Conservation (phyloP, 2,888 invertebrate species). For the Thymelicus sylvestris region DNA sequence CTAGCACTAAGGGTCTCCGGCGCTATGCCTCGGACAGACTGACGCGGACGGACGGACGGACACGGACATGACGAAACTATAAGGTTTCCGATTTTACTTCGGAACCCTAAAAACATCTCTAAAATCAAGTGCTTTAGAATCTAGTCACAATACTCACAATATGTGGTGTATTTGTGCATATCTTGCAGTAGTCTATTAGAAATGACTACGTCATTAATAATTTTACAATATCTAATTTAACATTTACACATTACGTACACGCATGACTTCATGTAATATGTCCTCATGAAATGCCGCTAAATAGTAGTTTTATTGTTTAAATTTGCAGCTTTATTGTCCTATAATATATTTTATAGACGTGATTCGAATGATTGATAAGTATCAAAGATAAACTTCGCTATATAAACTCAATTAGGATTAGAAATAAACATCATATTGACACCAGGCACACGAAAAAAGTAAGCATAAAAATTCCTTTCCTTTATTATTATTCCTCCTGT, state of each 20-base stretch:
- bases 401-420: not conserved
- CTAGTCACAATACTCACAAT: too few relatives aligned
- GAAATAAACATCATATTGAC: not conserved
- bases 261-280: not conserved
- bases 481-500: not conserved
- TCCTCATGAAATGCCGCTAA: not conserved
- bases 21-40: too few relatives aligned
- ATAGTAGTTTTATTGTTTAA: not conserved
- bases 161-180: too few relatives aligned
- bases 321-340: not conserved
- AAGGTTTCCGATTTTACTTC: too few relatives aligned
- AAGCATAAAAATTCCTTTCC: not conserved
- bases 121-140: too few relatives aligned
- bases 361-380: not conserved
- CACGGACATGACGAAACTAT: too few relatives aligned
- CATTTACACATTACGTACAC: not conserved
- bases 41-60: too few relatives aligned
- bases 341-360: not conserved
- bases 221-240: too few relatives aligned
- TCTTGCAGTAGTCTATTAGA: too few relatives aligned
- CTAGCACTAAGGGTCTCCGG: too few relatives aligned
- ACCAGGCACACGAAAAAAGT: not conserved
- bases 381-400: not conserved
- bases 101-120: too few relatives aligned
- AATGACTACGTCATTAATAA: too few relatives aligned